Conservation (phyloP, 1,140 invertebrate genomes). For the Aradophagus sp. region DNA sequence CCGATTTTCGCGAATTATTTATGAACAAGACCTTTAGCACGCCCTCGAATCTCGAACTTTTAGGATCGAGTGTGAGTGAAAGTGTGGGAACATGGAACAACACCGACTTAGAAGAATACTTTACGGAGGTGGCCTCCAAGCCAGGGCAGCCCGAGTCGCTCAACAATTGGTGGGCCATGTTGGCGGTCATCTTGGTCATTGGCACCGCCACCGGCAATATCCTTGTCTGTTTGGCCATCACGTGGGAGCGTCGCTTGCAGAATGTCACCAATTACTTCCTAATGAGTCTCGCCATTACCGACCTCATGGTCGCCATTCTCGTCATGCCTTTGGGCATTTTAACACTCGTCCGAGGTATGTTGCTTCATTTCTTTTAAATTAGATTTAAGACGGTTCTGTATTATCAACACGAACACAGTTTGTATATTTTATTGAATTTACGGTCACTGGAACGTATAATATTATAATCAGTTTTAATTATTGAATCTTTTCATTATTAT, state of each 20-base stretch:
- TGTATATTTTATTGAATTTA: no score
- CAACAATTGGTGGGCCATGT: slow-evolving; percentile 84
- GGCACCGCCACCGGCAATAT: slow-evolving; percentile 94
- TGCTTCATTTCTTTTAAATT: no score
- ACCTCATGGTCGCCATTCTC: slow-evolving; percentile 92
- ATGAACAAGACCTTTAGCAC: slow-evolving; percentile 25
- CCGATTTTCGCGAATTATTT: slow-evolving; percentile 42
- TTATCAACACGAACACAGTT: no score
- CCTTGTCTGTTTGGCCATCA: slow-evolving; percentile 93
- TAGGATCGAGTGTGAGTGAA: slow-evolving; percentile 55
- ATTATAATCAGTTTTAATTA: no score
- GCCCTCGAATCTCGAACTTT: slow-evolving; percentile 37
- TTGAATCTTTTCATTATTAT: no score
- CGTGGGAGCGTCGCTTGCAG: slow-evolving; percentile 89
- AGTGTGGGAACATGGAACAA: slow-evolving; percentile 61
- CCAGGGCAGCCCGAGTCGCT: slow-evolving; percentile 62
- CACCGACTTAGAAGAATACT: slow-evolving; percentile 53
- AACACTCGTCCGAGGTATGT: slow-evolving; percentile 77
- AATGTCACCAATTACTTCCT: slow-evolving; percentile 98
- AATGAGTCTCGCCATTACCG: slow-evolving; percentile 95
- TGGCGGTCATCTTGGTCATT: slow-evolving; percentile 86
- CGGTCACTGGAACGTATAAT: no score
- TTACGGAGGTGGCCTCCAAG: slow-evolving; percentile 25
- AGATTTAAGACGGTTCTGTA: no score
- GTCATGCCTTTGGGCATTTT: slow-evolving; percentile 93